Conservation (phyloP, 2,113 vertebrate species). For the Passer domesticus region DNA sequence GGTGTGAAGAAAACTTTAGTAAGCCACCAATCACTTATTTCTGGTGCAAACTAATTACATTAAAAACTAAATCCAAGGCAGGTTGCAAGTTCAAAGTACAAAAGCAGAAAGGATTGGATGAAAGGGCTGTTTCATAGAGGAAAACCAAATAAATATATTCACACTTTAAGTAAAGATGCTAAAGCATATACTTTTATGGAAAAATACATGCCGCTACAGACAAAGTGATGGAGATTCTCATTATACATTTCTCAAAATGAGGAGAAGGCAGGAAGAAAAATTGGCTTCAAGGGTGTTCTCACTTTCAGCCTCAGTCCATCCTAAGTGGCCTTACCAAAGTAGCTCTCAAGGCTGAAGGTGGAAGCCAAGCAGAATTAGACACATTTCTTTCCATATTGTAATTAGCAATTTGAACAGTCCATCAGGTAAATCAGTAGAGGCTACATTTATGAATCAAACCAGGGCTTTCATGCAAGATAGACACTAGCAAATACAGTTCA, state of each 20-base stretch:
- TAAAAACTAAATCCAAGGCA: constrained; percentile 32
- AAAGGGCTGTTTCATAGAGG: neutral
- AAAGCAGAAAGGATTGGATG: neutral
- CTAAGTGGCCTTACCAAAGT: neutral
- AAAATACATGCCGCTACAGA: neutral
- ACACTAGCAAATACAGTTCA: neutral
- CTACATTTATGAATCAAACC: neutral
- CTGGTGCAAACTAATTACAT: constrained; percentile 54
- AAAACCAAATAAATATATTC: neutral
- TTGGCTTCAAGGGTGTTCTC: neutral
- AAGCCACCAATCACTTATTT: constrained; percentile 54
- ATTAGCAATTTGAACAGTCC: neutral
- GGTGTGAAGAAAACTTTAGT: constrained; percentile 18
- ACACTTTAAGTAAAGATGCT: neutral
- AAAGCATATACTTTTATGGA: neutral
- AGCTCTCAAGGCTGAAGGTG: neutral
- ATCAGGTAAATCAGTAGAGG: neutral
- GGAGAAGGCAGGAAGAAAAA: neutral
- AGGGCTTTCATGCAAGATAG: neutral
- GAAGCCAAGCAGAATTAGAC: neutral
- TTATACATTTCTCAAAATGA: neutral
- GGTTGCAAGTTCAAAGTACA: constrained; percentile 12
- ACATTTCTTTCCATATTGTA: neutral
- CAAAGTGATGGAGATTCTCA: neutral
- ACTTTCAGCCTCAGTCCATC: neutral